Base-by-base conservation (phyloP, 2,113 vertebrate species). In the Melanerpes formicivorus region DNA sequence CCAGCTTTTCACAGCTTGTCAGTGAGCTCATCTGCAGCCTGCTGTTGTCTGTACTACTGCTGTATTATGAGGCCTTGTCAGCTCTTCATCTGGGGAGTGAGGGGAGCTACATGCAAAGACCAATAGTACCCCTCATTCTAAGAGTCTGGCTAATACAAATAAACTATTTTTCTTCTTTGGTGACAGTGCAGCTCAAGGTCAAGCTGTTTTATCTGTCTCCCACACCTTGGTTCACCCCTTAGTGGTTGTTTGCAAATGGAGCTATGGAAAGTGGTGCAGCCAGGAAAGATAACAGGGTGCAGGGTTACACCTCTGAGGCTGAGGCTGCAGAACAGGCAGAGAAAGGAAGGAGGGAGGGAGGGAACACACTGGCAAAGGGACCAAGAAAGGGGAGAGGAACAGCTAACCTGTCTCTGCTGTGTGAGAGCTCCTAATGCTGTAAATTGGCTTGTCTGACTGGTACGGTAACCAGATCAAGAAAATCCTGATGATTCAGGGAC, bases 361-460 rank as follows among this genome's bases (percentile, higher is more conserved):
- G 14, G 10, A 65, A 73, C 13, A 19, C 55, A 73, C 11, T 1
- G 0, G 3, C 3, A 3, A 67, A 84, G 17, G 2, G 11, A 66
- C 4, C 14, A 14, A 48, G 26, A 76, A 76, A 0, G 0, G 0
- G 1, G 5, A 75, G 56, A 80, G 26, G 23, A 89, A 75, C 8
- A 90, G 44, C 10, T 29, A 23, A 26, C 30, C 10, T 65, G 27
- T 42, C 32, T 75, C 18, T 63, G 29, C 34, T 18, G 4, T 50
- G 9, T 65, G 9, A 88, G 22, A 66, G 10, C 4, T 89, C 46
- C 29, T 80, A 26, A 34, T 44, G 14, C 29, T 59, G 44, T 2
- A 3, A 8, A 17, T 15, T 64, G 23, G 9, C 50, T 66, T 59
- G 17, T 26, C 29, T 60, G 18, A 22, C 26, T 13, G 11, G 19